Evolutionary conservation across 2,888 invertebrate species (phyloP).

Genomic region (Homarus gammarus): DNA sequence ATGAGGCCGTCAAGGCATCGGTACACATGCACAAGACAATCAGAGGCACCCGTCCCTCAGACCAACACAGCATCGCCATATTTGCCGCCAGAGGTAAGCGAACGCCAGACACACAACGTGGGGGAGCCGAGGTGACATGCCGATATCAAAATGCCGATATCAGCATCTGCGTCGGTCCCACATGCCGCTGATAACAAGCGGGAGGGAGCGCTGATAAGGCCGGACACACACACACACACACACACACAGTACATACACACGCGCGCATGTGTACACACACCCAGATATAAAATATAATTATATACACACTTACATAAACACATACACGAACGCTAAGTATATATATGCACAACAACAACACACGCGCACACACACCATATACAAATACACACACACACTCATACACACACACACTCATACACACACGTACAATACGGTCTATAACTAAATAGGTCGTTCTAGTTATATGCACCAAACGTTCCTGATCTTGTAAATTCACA

Average conservation of each 20-base stretch:
- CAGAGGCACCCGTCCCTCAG: constrained; percentile 52
- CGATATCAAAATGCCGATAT: constrained; percentile 69
- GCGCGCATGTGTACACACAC: not conserved
- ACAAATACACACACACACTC: not conserved
- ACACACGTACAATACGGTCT: no score
- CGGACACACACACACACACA: constrained; percentile 38
- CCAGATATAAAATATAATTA: not conserved
- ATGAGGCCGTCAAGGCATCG: constrained; percentile 16
- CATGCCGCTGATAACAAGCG: constrained; percentile 53
- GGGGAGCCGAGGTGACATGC: constrained; percentile 65
- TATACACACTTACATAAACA: constrained; percentile 18
- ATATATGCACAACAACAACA: no score
- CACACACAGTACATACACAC: constrained; percentile 34
- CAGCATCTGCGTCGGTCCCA: constrained; percentile 65
- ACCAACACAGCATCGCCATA: constrained; percentile 49
- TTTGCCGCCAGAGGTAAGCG: constrained; percentile 38
- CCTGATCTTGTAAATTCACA: no score
- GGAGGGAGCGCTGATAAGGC: constrained; percentile 45
- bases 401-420: constrained; percentile 1
- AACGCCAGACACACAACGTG: constrained; percentile 23
- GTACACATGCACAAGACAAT: constrained; percentile 37
- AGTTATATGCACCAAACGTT: no score
- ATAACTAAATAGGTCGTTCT: no score
- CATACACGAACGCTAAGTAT: no score
- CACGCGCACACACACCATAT: constrained; percentile 18